Conservation (phyloP, 2,888 invertebrate species). For the Drosophila kokeensis region DNA sequence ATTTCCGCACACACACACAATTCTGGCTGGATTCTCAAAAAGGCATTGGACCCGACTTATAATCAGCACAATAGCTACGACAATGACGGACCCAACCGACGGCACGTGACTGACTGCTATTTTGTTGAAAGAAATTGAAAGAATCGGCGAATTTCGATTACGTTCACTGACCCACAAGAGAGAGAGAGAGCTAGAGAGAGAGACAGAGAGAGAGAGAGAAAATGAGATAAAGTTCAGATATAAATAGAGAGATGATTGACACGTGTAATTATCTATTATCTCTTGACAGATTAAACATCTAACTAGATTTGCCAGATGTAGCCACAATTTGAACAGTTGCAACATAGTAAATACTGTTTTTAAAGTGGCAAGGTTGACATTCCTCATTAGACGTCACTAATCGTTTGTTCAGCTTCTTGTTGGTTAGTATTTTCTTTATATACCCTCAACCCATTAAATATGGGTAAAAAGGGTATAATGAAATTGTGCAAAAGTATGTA, state of each 20-base stretch:
- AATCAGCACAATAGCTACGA: slow-evolving; percentile 35
- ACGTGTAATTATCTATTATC: slow-evolving; percentile 2
- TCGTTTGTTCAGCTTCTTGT: slow-evolving; percentile 46
- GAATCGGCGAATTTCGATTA: slow-evolving; percentile 3
- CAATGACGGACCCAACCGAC: slow-evolving; percentile 19
- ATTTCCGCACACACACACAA: slow-evolving; percentile 23
- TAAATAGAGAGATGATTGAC: not conserved
- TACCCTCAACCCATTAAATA: not conserved
- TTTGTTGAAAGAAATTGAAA: slow-evolving; percentile 15
- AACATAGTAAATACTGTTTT: not conserved
- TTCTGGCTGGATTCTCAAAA: slow-evolving; percentile 23
- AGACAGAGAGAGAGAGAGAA: not conserved
- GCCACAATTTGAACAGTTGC: slow-evolving; percentile 50
- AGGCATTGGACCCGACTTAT: slow-evolving; percentile 43
- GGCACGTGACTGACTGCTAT: slow-evolving; percentile 43
- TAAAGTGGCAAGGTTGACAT: slow-evolving; percentile 36
- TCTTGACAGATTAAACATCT: not conserved
- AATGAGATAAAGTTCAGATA: not conserved
- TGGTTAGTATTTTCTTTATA: not conserved
- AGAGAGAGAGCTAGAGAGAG: not conserved
- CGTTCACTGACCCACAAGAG: slow-evolving; percentile 40
- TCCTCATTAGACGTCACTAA: slow-evolving; percentile 49
- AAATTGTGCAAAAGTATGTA: not conserved
- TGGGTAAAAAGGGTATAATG: fast-evolving
- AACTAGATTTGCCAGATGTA: slow-evolving; percentile 16